Conservation (phyloP, 2,888 invertebrate genomes). For the Ormyrus rosae region DNA sequence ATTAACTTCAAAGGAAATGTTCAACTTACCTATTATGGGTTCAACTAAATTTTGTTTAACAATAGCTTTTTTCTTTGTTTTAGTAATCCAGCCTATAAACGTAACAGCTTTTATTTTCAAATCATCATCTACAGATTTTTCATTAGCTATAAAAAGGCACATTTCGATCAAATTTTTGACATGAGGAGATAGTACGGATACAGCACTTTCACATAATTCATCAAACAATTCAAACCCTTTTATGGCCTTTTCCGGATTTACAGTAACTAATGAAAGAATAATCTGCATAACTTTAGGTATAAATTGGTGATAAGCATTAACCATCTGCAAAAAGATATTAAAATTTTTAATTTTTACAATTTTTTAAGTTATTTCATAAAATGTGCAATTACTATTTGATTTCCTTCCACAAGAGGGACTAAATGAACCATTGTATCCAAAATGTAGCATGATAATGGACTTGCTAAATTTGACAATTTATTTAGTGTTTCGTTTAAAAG, state of each 20-base stretch:
- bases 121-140: slow-evolving; percentile 78
- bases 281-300: slow-evolving; percentile 81
- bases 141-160: slow-evolving; percentile 81
- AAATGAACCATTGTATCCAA: slow-evolving; percentile 82
- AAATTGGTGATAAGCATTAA: slow-evolving; percentile 79
- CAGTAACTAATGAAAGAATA: slow-evolving; percentile 78
- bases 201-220: slow-evolving; percentile 81
- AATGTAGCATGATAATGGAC: slow-evolving; percentile 79
- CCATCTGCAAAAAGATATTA: slow-evolving; percentile 72
- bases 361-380: no score
- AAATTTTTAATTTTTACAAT: slow-evolving; percentile 14
- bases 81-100: slow-evolving; percentile 82
- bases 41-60: slow-evolving; percentile 84
- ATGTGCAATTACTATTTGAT: slow-evolving; percentile 78
- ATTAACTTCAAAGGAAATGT: slow-evolving; percentile 6
- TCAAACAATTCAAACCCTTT: slow-evolving; percentile 82
- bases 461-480: slow-evolving; percentile 74
- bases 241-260: slow-evolving; percentile 79
- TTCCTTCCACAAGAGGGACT: slow-evolving; percentile 80
- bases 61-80: slow-evolving; percentile 84
- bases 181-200: slow-evolving; percentile 81
- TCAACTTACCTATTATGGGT: slow-evolving; percentile 76
- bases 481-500: slow-evolving; percentile 78
- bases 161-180: slow-evolving; percentile 81
- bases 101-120: slow-evolving; percentile 83